These are phyloP conservation scores for Xyrauchen texanus DNA, from an alignment of 2,113 vertebrate genomes.

Conservation along the genomic window DNA sequence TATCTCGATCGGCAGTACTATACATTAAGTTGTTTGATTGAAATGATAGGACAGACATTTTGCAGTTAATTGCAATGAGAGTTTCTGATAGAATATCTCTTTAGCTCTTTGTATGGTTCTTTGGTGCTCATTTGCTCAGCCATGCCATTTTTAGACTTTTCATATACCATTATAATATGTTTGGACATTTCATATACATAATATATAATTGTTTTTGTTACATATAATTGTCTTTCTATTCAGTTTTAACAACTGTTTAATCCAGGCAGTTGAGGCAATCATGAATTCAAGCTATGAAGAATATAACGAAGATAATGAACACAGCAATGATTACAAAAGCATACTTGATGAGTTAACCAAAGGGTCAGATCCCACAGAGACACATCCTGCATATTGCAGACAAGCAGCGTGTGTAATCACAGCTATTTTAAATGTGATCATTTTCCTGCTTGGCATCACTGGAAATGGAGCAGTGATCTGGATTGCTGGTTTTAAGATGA, in stretches of 20 bases:
- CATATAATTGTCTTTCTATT: not conserved
- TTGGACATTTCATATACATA: too few species aligned
- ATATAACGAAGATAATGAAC: fast-evolving
- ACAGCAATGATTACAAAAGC: too few species aligned
- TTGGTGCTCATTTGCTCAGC: too few species aligned
- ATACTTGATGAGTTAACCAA: too few species aligned
- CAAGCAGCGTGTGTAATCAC: conserved; percentile 49
- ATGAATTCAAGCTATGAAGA: not conserved
- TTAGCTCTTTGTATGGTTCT: too few species aligned
- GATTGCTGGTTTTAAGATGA: conserved; percentile 86
- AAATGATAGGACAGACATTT: too few species aligned
- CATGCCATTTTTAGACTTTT: not conserved
- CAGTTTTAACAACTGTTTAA: not conserved
- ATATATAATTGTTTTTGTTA: not conserved
- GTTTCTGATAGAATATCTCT: too few species aligned
- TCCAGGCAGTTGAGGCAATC: not conserved
- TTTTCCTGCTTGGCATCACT: conserved; percentile 82
- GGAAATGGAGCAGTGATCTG: conserved; percentile 89
- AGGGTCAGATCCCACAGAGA: not conserved
- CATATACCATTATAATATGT: not conserved
- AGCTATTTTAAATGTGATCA: conserved; percentile 69
- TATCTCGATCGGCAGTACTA: too few species aligned
- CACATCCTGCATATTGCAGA: not conserved
- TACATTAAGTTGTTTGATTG: too few species aligned
- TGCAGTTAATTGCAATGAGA: too few species aligned